Base-by-base conservation (phyloP, 2,888 invertebrate species). In the Caenorhabditis panamensis region DNA sequence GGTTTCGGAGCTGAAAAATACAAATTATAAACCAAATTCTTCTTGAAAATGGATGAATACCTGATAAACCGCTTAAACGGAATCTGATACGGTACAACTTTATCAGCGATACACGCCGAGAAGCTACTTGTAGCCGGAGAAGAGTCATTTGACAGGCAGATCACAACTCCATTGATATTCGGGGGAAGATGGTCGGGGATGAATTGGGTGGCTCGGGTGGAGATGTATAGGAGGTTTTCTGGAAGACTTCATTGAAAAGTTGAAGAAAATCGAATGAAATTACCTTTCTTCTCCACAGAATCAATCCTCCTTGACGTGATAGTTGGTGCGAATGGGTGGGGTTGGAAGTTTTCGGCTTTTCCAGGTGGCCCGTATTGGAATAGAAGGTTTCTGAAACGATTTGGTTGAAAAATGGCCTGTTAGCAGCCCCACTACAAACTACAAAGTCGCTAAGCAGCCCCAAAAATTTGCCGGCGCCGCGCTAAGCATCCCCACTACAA, bases 141-240 rank as follows among this genome's bases (percentile, higher is more conserved):
- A 2, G 58, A 13, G 13, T 79, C 79, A 37, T 79, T 63, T n/a
- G 79, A 79, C 4, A 79, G 53, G 13, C 73, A 79, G 6, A 67
- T 20, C 0, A 75, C 79, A 13, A 79, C 62, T 0, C 73, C 73
- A 16, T 47, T 41, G 13, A 69, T 28, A 20, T 75, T 49, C 5
- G 24, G 11, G 1, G 79, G 79, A 18, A 69, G 11, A 0, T n/a
- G 16, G 9, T 73, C 69, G 13, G 79, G 79, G 0, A 79, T 16
- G 26, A 64, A 79, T 36, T 51, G 68, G 3, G 79, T 79, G n/a
- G 79, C 79, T 24, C 56, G 62, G 1, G 73, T 24, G 2, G 79
- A 68, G 20, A 79, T 75, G 53, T 79, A 79, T 6, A 79, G 31
- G 1, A 79, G 56, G 26, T 68, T 58, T 49, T 79, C 79, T 79